Base-by-base conservation (phyloP, 2,888 invertebrate species). In the Colletes collaris region DNA sequence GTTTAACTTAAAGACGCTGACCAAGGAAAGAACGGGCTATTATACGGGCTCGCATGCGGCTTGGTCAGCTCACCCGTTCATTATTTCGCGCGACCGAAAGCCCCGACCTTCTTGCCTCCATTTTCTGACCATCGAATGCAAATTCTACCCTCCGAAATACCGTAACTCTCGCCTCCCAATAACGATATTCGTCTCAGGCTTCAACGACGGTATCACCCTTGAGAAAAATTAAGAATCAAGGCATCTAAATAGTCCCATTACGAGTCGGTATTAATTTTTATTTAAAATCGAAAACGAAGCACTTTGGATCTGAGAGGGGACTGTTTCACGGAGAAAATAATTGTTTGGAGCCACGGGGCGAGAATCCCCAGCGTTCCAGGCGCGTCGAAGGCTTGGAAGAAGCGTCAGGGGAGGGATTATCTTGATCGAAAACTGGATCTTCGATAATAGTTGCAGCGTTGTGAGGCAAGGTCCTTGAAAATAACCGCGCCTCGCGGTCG, bases 381-480 rank as follows among this genome's bases (percentile, higher is more conserved):
- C 27, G 27, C 27, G 27, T 27, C 27, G 27, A 27, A 27, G 27
- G 27, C 40, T 7, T 58, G 3, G 49, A 19, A 40, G 69, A 40
- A 44, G 56, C 44, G 64, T 64, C 72, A 37, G 16, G 60, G 27
- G 46, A 46, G 19, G 44, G 16, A n/a, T 37, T 76, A 76, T 76
- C 76, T 75, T 50, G 76, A 76, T 76, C 76, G 44, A 49, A 75
- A 76, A 66, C 76, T 67, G 66, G 76, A 73, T 73, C 76, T 19
- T 52, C 62, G 56, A 63, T 63, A 50, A 75, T 68, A 67, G 53
- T 60, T 58, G 56, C 11, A 8, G 44, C 13, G n/a, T 35, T 35
- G 19, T 49, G 13, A 44, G 40, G 16, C 69, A 55, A 62, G 72
- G 72, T 40, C 58, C 56, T 49, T 50, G 63, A 53, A 53, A 37